Evolutionary conservation across 2,113 vertebrate genomes (phyloP), one percentile per base, ranked within the genome.

Genomic region (Burhinus oedicnemus): DNA sequence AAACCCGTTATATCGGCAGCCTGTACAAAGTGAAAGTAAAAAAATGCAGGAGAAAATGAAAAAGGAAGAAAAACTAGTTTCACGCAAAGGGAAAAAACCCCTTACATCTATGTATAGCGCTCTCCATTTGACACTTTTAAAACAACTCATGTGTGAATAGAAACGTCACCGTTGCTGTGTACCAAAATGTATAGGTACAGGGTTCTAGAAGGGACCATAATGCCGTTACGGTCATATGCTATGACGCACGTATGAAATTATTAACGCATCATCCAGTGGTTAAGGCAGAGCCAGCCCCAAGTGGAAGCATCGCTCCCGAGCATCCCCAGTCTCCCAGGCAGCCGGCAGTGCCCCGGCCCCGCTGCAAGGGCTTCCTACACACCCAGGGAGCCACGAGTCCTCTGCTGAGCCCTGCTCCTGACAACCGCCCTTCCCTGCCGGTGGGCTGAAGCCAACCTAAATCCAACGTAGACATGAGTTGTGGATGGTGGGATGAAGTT

Each of bases 161-260:
- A 79, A 80, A 42, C 1, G 15, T 30, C 64, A 34, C 20, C 10
- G 58, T 6, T 16, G 2, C 38, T 0, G 3, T 6, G 13, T 44
- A 34, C 42, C 68, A 9, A 6, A 65, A 40, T 0, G 1, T 8
- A 3, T 2, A 42, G 49, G 34, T 19, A 5, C 0, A 7, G 38
- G 1, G 1, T 8, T 20, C 3, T 2, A 49, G 83, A 25, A 26
- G 79, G 6, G 57, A 40, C 21, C 22, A 8, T 4, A 25, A 49
- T 15, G 32, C n/a, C 20, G 8, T 45, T 25, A 34, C 2, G 38
- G 38, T 15, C 75, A 18, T n/a, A 27, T 2, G 19, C 26, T 15
- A 11, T 27, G 9, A 57, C 22, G 7, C 25, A 14, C 8, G 9
- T 8, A 42, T 25, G 42, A 7, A 52, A 72, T 52, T 20, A 58